Conservation (phyloP, 2,888 invertebrate species). For the Noctua pronuba region DNA sequence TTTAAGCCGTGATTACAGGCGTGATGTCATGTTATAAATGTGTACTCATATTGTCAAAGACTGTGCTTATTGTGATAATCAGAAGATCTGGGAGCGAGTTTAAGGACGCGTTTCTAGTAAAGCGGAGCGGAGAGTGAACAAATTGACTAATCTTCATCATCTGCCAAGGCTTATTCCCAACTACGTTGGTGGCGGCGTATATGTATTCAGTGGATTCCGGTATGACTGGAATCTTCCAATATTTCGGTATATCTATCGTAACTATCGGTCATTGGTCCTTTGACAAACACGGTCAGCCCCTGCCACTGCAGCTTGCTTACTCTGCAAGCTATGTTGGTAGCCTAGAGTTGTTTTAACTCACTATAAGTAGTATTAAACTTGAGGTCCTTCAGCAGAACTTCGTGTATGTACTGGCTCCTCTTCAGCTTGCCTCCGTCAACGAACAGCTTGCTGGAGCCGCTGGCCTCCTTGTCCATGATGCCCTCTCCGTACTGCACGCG, state of each 20-base stretch:
- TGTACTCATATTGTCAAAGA: background rate
- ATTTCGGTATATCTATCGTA: background rate
- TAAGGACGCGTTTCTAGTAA: background rate
- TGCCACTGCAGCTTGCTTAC: background rate
- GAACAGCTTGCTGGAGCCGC: constrained; percentile 92
- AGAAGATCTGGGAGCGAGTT: too few species aligned
- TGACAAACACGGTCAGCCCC: background rate
- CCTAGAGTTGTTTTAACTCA: constrained; percentile 69
- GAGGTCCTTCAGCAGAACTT: constrained; percentile 91
- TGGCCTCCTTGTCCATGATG: constrained; percentile 88
- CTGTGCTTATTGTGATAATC: background rate
- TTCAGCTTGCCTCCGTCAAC: constrained; percentile 93
- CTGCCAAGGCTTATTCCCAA: background rate
- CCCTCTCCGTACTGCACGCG: constrained; percentile 94
- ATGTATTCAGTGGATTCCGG: too few species aligned
- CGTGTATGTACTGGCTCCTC: constrained; percentile 94
- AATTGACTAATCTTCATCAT: background rate
- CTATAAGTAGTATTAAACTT: constrained; percentile 92
- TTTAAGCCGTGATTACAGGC: too few species aligned
- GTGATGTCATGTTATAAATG: too few species aligned
- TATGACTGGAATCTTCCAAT: too few species aligned
- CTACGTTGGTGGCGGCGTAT: background rate
- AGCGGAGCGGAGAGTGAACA: background rate
- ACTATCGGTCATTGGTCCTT: background rate
- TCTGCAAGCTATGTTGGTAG: background rate